Evolutionary conservation across 2,888 invertebrate genomes (phyloP).

Genomic region (Ganaspis brasiliensis): DNA sequence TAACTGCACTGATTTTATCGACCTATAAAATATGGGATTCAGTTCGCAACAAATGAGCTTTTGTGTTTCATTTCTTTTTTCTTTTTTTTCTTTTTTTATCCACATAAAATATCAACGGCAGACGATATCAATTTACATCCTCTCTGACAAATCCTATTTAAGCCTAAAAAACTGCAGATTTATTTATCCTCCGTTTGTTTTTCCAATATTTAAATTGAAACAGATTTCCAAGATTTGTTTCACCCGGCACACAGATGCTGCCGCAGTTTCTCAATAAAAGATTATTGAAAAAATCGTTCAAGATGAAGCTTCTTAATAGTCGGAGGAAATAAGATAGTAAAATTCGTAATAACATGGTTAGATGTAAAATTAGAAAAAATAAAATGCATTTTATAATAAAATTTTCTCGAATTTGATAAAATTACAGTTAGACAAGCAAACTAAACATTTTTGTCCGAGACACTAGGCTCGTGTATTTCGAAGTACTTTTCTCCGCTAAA

Average conservation of each 20-base stretch:
- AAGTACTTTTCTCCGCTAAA: too few species aligned
- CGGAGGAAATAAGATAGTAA: too few species aligned
- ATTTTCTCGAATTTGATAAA: too few species aligned
- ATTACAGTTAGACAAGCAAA: too few species aligned
- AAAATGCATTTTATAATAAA: too few species aligned
- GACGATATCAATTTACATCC: slow-evolving; percentile 38
- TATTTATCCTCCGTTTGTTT: slow-evolving; percentile 5
- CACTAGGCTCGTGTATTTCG: too few species aligned
- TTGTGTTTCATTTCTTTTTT: slow-evolving; percentile 1
- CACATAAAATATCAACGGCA: slow-evolving; percentile 31
- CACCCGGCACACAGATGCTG: background rate
- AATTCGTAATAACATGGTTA: too few species aligned
- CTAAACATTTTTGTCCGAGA: too few species aligned
- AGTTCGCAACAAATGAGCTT: slow-evolving; percentile 42
- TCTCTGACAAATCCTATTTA: slow-evolving; percentile 29
- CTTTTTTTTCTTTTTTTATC: slow-evolving; percentile 5
- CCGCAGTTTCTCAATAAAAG: slow-evolving; percentile 17
- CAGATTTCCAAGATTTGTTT: slow-evolving; percentile 16
- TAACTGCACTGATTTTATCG: slow-evolving; percentile 41
- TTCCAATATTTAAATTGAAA: slow-evolving; percentile 18
- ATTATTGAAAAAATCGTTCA: background rate
- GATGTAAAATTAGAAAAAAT: too few species aligned
- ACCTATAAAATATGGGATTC: slow-evolving; percentile 36
- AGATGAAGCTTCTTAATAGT: too few species aligned
- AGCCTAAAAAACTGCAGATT: slow-evolving; percentile 21